Percentiles rank a stretch among this genome's conserved stretches.
Conservation (phyloP, 1,140 invertebrate genomes). For the Neodiprion fabricii region DNA sequence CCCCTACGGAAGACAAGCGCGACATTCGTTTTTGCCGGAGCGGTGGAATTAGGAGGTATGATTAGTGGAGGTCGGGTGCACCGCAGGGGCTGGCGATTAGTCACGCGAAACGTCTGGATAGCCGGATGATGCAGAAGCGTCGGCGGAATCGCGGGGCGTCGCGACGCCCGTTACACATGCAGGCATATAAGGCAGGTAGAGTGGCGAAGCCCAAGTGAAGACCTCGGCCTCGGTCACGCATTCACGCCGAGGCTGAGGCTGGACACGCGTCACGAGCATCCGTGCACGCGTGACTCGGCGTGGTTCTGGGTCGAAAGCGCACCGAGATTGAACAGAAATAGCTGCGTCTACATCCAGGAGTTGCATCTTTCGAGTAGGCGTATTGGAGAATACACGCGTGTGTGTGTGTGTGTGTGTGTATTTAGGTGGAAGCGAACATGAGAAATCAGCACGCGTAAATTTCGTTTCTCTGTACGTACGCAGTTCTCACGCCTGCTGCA, state of each 20-base stretch:
- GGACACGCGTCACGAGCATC: not conserved
- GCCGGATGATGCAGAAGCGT: not conserved
- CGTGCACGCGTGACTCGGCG: not conserved
- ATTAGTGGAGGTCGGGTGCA: not conserved
- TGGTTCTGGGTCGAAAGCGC: not conserved
- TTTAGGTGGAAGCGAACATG: no score
- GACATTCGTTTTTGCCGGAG: not conserved
- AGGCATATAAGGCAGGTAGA: no score
- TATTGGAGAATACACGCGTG: no score
- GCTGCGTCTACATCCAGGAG: not conserved
- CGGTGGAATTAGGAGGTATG: not conserved
- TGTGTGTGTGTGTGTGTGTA: no score
- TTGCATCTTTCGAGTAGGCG: no score
- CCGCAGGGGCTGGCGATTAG: slow-evolving; percentile 3
- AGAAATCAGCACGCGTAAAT: no score
- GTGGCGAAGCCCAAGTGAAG: not conserved
- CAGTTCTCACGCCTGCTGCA: no score
- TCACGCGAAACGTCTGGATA: slow-evolving; percentile 4
- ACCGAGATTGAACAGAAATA: not conserved
- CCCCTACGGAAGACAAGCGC: no score
- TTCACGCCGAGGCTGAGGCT: not conserved
- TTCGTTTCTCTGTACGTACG: no score
- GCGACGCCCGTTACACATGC: no score
- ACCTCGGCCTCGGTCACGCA: not conserved
- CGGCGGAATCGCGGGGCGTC: no score